Conservation (phyloP, 2,888 invertebrate genomes). For the Notocelia uddmanniana region DNA sequence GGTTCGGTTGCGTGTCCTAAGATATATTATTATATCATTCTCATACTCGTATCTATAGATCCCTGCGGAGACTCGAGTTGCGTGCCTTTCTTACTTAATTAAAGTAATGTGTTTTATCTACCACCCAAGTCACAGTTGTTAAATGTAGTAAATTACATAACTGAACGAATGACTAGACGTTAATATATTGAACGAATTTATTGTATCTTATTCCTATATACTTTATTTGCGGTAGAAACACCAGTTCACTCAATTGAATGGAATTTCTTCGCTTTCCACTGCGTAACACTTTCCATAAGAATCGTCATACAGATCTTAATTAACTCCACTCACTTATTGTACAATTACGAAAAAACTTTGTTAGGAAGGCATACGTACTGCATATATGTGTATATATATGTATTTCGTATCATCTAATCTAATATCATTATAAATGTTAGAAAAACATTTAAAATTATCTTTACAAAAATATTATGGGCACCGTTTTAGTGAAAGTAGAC, state of each 20-base stretch:
- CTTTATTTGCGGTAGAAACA: background rate
- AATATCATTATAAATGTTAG: no score
- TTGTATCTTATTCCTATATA: background rate
- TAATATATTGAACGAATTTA: no score
- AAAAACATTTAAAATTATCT: no score
- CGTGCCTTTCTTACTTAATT: background rate
- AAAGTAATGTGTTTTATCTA: background rate
- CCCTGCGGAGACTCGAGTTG: background rate
- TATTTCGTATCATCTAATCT: no score
- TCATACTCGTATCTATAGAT: background rate
- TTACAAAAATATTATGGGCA: no score
- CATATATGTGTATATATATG: background rate
- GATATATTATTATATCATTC: background rate
- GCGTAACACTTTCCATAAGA: constrained; percentile 27
- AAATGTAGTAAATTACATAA: background rate
- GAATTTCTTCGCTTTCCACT: constrained; percentile 13
- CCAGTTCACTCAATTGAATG: background rate
- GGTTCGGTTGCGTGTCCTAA: constrained; percentile 1
- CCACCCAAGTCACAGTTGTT: background rate
- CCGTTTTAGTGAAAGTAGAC: no score
- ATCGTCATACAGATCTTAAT: constrained; percentile 27
- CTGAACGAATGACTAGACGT: background rate
- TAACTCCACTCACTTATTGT: background rate
- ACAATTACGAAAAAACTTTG: background rate
- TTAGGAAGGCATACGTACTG: background rate